These are phyloP conservation scores for Neria commutata DNA, from an alignment of 2,888 invertebrate species.

Conservation along the genomic window DNA sequence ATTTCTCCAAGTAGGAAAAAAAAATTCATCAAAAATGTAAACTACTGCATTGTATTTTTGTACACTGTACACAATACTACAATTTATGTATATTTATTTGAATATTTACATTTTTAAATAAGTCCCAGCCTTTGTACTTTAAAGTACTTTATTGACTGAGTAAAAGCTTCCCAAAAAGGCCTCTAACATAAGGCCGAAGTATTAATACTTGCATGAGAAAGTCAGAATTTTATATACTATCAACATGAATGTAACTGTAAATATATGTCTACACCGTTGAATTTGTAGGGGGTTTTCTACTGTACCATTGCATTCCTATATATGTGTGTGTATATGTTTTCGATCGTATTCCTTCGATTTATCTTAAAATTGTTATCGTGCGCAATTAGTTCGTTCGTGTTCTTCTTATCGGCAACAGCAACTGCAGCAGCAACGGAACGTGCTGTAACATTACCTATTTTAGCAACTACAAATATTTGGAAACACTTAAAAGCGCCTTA, in stretches of 20 bases:
- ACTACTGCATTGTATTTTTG: too few relatives aligned
- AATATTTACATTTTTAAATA: too few relatives aligned
- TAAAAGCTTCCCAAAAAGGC: too few relatives aligned
- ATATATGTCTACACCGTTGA: background rate
- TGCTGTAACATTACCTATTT: conserved; percentile 6
- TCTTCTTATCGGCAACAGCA: conserved; percentile 41
- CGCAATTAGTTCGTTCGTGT: conserved; percentile 50
- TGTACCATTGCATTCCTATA: background rate
- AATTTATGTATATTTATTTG: too few relatives aligned
- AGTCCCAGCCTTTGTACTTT: too few relatives aligned
- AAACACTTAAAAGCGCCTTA: conserved; percentile 15
- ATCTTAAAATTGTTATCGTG: conserved; percentile 40
- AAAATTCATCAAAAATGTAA: too few relatives aligned
- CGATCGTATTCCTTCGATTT: background rate
- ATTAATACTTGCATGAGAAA: background rate
- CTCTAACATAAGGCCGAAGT: too few relatives aligned
- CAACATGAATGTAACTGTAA: background rate
- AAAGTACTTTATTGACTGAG: too few relatives aligned
- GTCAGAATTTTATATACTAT: background rate
- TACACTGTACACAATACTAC: too few relatives aligned
- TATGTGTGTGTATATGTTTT: background rate
- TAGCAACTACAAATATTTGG: conserved; percentile 18
- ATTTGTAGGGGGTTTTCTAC: conserved; percentile 8
- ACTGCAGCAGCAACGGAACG: conserved; percentile 11
- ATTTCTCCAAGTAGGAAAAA: too few relatives aligned